phyloP scores from a whole-genome alignment of 1,140 invertebrate species.

The Polypedilum vanderplanki region DNA sequence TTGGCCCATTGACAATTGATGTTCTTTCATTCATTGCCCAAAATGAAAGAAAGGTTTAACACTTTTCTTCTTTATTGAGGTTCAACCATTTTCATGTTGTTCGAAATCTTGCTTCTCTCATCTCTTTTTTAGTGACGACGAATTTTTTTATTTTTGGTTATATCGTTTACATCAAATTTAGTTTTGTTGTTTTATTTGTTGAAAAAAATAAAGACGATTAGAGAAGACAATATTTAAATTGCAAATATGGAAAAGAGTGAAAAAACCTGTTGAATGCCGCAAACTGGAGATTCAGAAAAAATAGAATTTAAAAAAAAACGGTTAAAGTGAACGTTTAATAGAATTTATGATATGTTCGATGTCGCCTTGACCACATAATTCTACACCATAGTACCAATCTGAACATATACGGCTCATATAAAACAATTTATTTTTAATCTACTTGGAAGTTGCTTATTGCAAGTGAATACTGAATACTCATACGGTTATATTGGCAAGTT shows the following conservation, averaged over 20 bases:
- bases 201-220: too few relatives aligned
- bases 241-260: too few relatives aligned
- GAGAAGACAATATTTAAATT: too few relatives aligned
- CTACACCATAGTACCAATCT: not conserved
- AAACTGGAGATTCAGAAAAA: too few relatives aligned
- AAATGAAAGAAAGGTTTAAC: not conserved
- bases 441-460: not conserved
- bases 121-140: too few relatives aligned
- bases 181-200: too few relatives aligned
- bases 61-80: not conserved
- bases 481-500: not conserved
- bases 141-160: too few relatives aligned
- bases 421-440: not conserved
- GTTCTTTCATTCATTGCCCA: not conserved
- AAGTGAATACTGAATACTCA: not conserved
- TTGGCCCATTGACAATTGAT: not conserved
- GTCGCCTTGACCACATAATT: conserved; percentile 11
- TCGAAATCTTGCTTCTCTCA: too few relatives aligned
- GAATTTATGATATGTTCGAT: not conserved
- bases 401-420: not conserved
- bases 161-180: too few relatives aligned
- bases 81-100: too few relatives aligned
- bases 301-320: not conserved
- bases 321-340: conserved; percentile 10
- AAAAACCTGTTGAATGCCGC: too few relatives aligned